These are phyloP conservation scores for Clunio marinus DNA, from an alignment of 2,888 invertebrate genomes.

Conservation along the genomic window DNA sequence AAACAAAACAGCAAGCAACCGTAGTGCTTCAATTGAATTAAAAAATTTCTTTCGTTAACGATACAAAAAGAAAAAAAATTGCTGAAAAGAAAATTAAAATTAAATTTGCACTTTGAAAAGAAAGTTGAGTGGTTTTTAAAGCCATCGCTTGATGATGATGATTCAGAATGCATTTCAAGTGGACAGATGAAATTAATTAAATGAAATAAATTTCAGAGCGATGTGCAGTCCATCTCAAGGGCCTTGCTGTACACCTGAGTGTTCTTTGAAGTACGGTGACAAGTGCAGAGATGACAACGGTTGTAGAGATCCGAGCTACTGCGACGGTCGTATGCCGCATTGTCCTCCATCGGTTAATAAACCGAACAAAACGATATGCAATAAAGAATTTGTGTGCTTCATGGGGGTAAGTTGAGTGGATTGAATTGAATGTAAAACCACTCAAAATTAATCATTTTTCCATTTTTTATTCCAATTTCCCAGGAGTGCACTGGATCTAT, in stretches of 20 bases:
- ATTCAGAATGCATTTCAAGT: no score
- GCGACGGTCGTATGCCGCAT: constrained; percentile 80
- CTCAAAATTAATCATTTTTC: constrained; percentile 12
- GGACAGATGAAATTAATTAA: no score
- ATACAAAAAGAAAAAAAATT: no score
- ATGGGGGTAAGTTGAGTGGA: constrained; percentile 71
- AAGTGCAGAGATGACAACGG: constrained; percentile 92
- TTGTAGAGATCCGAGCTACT: constrained; percentile 87
- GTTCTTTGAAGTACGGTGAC: constrained; percentile 77
- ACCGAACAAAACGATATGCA: constrained; percentile 91
- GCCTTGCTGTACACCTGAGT: constrained; percentile 89
- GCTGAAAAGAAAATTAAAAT: no score
- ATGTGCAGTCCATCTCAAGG: constrained; percentile 61
- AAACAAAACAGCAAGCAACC: no score
- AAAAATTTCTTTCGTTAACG: no score
- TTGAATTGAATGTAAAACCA: neutral
- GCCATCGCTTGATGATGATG: no score
- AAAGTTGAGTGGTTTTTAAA: no score
- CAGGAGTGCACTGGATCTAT: constrained; percentile 97
- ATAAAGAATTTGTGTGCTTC: constrained; percentile 94
- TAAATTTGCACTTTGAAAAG: no score
- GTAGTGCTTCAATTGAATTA: no score
- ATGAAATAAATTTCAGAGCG: constrained; percentile 42
- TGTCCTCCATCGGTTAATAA: constrained; percentile 92
- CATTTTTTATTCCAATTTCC: constrained; percentile 41